Evolutionary conservation across 1,140 invertebrate species (phyloP).

Genomic region (roundworm (Caenorhabditis elegans)): DNA sequence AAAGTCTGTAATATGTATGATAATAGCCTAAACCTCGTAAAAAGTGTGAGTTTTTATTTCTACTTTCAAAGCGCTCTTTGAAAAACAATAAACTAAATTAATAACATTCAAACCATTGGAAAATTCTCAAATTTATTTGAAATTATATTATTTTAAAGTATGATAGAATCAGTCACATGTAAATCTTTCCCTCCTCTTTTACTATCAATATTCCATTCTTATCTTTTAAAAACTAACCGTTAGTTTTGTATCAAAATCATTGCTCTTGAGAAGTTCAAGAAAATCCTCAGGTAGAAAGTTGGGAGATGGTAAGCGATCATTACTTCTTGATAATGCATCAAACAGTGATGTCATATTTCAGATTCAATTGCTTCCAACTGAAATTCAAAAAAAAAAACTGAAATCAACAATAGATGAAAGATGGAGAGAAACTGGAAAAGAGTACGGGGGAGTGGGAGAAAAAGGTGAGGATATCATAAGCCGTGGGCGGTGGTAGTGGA

Average conservation of each 20-base stretch:
- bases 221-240: constrained; percentile 22
- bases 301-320: constrained; percentile 6
- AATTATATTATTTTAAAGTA: not conserved
- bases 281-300: constrained; percentile 34
- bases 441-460: not conserved
- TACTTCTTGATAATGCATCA: not conserved
- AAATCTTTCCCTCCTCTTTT: too few species aligned
- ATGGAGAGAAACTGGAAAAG: not conserved
- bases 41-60: too few species aligned
- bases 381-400: not conserved
- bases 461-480: not conserved
- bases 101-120: too few species aligned
- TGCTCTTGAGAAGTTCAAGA: constrained; percentile 31
- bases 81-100: too few species aligned
- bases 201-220: too few species aligned
- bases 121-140: not conserved
- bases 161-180: not conserved
- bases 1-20: constrained; percentile 32
- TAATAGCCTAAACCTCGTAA: too few species aligned
- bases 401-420: constrained; percentile 19
- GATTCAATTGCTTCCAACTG: not conserved
- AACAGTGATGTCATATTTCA: not conserved
- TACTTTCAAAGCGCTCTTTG: too few species aligned
- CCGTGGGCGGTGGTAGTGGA: too few species aligned
- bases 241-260: constrained; percentile 43